Base-by-base conservation (phyloP, 2,888 invertebrate genomes). In the Drosophila mimica region DNA sequence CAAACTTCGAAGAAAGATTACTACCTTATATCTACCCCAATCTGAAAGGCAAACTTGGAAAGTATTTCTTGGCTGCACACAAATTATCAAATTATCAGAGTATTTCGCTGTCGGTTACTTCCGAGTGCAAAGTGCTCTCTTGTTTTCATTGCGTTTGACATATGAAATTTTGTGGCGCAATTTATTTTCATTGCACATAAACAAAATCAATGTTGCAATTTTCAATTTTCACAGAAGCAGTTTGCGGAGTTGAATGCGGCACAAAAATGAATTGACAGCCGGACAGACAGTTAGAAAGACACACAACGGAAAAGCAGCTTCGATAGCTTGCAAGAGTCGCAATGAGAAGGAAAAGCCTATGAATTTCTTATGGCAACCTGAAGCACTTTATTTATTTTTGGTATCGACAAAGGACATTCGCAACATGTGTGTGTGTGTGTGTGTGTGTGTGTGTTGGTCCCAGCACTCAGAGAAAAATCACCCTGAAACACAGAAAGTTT, bases 361-460 rank as follows among this genome's bases (percentile, higher is more conserved):
- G 78, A 78, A 78, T 78, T 81, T 81, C 78, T 78, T 81, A 78
- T 78, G 81, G 59, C 64, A 53, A 71, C 60, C 54, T 71, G 61
- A 64, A 76, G 72, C 67, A 78, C 67, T 76, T 68, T 64, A 68
- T 72, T 76, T 80, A 76, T 63, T 48, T 59, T 59, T 52, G 25
- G 51, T 52, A 64, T 38, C 62, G 59, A 54, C 46, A 38, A 56
- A 70, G 76, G 38, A 63, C 76, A 61, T 48, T 33, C 43, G 36
- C 20, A 31, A 31, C 17, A 17, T 51, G 20, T 71, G 30, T 48
- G 51, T 66, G 43, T 46, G 28, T 33, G 54, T 40, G n/a, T n/a
- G 20, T 51, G 20, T 71, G 30, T 48, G 51, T 66, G 43, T 46
- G 28, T 33, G 54, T 40, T 31, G 8, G 48, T 62, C 34, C 25